These are phyloP conservation scores for Lepus townsendii DNA, from an alignment of 2,797 vertebrate genomes.

Conservation along the genomic window DNA sequence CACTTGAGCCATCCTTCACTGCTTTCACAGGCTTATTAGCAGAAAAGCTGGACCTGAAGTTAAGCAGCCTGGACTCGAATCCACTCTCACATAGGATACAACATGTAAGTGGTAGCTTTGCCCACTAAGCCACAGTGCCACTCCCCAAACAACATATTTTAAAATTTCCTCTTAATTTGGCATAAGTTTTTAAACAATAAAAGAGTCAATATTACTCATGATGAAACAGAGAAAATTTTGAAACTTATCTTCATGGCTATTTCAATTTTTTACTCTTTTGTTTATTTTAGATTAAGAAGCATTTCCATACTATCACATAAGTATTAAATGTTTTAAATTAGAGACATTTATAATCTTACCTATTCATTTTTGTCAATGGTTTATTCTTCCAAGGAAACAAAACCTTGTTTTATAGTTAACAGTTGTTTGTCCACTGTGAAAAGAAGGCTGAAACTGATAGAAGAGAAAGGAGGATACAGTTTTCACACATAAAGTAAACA, in stretches of 20 bases:
- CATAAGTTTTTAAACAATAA: neutral
- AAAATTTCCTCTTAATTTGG: neutral
- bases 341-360: neutral
- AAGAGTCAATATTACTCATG: neutral
- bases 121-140: too few relatives aligned
- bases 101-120: too few relatives aligned
- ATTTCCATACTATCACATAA: neutral
- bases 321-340: neutral
- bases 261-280: neutral
- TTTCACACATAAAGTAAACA: neutral
- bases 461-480: fast-evolving
- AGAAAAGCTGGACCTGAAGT: too few relatives aligned
- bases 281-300: neutral
- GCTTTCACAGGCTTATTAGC: too few relatives aligned
- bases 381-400: neutral
- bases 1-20: too few relatives aligned
- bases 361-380: neutral
- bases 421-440: neutral
- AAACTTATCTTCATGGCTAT: neutral
- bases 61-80: too few relatives aligned
- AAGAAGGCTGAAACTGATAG: neutral
- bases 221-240: neutral
- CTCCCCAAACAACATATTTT: neutral
- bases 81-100: too few relatives aligned
- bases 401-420: neutral